Base-by-base conservation (phyloP, 1,140 invertebrate genomes). In the Planococcus citri region DNA sequence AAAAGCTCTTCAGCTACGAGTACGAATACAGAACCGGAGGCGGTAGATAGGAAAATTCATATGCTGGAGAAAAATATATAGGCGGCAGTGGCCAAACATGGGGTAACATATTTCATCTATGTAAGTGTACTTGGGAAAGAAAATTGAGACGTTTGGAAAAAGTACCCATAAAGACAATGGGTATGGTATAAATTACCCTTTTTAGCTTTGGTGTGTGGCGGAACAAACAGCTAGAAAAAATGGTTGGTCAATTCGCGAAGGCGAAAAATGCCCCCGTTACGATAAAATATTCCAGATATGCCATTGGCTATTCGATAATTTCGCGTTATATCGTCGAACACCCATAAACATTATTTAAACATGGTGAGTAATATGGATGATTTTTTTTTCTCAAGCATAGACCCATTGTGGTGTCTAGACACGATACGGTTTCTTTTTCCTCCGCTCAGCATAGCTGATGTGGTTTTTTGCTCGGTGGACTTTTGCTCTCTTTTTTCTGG, bases 261-360 rank as follows among this genome's bases (percentile, higher is more conserved):
- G 33, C 6, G 33, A 17, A 51, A 51, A 51, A 51, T 51, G 41
- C 41, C 12, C n/a, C 41, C 6, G 33, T 37, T 37, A n/a, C n/a
- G 41, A 51, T 51, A 51, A 51, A 51, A 51, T 51, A 51, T 51
- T 51, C 41, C 41, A 51, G 41, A 51, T 51, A 51, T 17, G 41
- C 41, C n/a, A 51, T 51, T 51, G 41, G 41, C 41, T 51, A 51
- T 51, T 4, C 41, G 41, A 51, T 51, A 51, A 51, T 51, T 51
- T 51, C 41, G 41, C 41, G 12, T 51, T 51, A 51, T 51, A 51
- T 51, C 41, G 41, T 51, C 41, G 41, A 14, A 51, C 41, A 20
- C 12, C 41, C 41, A 51, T 51, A 51, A 51, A 51, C 41, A 51
- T 51, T 51, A 51, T 51, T 51, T 17, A 51, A 51, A 51, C 41